Evolutionary conservation across 2,113 vertebrate genomes (phyloP).

Genomic region (Hemiprocne comata): DNA sequence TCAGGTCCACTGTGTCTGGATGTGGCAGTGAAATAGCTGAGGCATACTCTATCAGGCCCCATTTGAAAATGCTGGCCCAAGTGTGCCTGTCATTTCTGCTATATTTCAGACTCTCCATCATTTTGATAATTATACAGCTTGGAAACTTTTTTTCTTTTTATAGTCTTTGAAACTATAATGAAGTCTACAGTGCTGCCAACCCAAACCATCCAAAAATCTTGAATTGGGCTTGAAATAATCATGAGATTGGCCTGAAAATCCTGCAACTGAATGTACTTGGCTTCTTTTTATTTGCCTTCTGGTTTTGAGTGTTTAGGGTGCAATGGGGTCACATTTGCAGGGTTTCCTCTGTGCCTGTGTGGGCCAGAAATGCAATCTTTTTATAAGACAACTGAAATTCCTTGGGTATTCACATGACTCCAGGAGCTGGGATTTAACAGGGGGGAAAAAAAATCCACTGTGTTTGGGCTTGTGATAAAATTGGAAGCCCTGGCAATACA

Average conservation of each 20-base stretch:
- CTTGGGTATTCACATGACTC: slow-evolving; percentile 50
- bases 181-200: slow-evolving; percentile 57
- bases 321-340: slow-evolving; percentile 57
- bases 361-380: slow-evolving; percentile 54
- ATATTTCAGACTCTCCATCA: slow-evolving; percentile 69
- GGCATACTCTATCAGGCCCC: slow-evolving; percentile 44
- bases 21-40: slow-evolving; percentile 62
- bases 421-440: slow-evolving; percentile 2
- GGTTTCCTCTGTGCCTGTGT: slow-evolving; percentile 57
- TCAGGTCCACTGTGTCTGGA: slow-evolving; percentile 57
- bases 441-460: background rate
- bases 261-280: slow-evolving; percentile 58
- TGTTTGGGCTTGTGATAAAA: slow-evolving; percentile 56
- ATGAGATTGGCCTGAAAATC: slow-evolving; percentile 64
- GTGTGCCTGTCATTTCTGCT: slow-evolving; percentile 55
- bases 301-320: slow-evolving; percentile 59
- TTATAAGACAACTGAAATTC: slow-evolving; percentile 56
- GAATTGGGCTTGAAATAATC: slow-evolving; percentile 67
- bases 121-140: slow-evolving; percentile 70
- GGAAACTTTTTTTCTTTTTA: slow-evolving; percentile 73
- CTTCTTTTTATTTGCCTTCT: slow-evolving; percentile 68
- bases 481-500: slow-evolving; percentile 47
- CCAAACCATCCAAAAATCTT: slow-evolving; percentile 68
- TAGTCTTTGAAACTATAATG: slow-evolving; percentile 72
- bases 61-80: slow-evolving; percentile 63